Percentiles rank a stretch among this genome's conserved stretches.
Evolutionary conservation across 2,113 vertebrate species (phyloP).

Genomic region (Taurulus bubalis): DNA sequence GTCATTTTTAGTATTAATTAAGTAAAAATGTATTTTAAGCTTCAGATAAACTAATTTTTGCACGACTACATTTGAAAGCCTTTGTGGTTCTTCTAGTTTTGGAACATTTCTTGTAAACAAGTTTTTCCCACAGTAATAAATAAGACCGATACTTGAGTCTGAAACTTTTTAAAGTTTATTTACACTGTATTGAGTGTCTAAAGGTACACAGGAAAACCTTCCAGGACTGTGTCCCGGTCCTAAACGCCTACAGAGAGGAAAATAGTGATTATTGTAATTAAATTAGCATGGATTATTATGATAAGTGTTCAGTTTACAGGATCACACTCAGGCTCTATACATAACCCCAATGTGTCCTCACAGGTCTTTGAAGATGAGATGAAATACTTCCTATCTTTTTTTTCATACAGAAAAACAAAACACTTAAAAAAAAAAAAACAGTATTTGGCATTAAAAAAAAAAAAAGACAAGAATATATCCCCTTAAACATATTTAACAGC

Average conservation of each 20-base stretch:
- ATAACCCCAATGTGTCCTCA: slow-evolving; percentile 27
- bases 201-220: slow-evolving; percentile 70
- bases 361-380: slow-evolving; percentile 53
- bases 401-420: slow-evolving; percentile 16
- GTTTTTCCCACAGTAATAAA: neutral
- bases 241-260: slow-evolving; percentile 29
- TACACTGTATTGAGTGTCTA: slow-evolving; percentile 62
- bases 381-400: slow-evolving; percentile 29
- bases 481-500: slow-evolving; percentile 32
- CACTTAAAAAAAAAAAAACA: slow-evolving; percentile 27
- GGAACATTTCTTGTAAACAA: neutral
- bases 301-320: slow-evolving; percentile 30
- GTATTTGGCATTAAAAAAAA: slow-evolving; percentile 55
- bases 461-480: slow-evolving; percentile 21
- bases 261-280: slow-evolving; percentile 45
- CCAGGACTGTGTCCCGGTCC: slow-evolving; percentile 55
- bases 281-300: slow-evolving; percentile 42
- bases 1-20: neutral
- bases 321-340: slow-evolving; percentile 50
- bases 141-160: slow-evolving; percentile 5
- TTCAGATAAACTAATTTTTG: too few species aligned
- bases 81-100: neutral
- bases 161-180: slow-evolving; percentile 72
- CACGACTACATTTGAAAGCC: too few species aligned
- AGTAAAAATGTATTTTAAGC: neutral